Percentiles rank a stretch among this genome's conserved stretches.
These are phyloP conservation scores for Agrochola lychnidis DNA, from an alignment of 2,888 invertebrate genomes.

Conservation along the genomic window DNA sequence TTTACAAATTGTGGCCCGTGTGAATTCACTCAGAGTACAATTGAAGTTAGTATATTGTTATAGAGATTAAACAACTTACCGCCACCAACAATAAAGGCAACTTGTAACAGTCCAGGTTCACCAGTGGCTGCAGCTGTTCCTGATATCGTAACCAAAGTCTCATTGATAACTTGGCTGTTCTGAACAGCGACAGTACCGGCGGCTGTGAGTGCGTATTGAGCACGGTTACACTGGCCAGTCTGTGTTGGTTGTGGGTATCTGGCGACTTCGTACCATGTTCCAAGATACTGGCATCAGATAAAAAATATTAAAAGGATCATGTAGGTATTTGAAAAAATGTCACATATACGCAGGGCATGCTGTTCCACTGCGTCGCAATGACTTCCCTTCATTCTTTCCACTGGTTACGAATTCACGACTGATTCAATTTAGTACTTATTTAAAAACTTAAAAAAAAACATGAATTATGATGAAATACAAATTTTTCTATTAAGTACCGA, in stretches of 20 bases:
- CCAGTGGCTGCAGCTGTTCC: slow-evolving; percentile 85
- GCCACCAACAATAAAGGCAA: slow-evolving; percentile 89
- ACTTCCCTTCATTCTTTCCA: neutral
- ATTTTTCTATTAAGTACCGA: too few species aligned
- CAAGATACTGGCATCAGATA: slow-evolving; percentile 73
- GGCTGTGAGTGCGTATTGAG: slow-evolving; percentile 81
- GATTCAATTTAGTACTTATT: too few species aligned
- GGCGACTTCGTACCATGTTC: slow-evolving; percentile 92
- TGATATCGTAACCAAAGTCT: slow-evolving; percentile 84
- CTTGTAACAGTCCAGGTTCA: slow-evolving; percentile 88
- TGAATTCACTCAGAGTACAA: too few species aligned
- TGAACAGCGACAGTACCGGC: slow-evolving; percentile 67
- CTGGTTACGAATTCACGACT: neutral
- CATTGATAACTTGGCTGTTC: slow-evolving; percentile 80
- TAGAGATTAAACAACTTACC: slow-evolving; percentile 75
- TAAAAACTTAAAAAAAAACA: too few species aligned
- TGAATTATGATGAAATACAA: too few species aligned
- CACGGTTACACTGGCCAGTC: slow-evolving; percentile 91
- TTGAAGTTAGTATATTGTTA: neutral
- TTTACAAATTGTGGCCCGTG: too few species aligned
- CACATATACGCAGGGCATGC: neutral
- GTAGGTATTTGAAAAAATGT: neutral
- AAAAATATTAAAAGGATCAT: neutral
- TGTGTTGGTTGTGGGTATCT: slow-evolving; percentile 91
- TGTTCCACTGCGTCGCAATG: neutral